Evolutionary conservation across 2,113 vertebrate species (phyloP).

Genomic region (Diphyllodes magnificus): DNA sequence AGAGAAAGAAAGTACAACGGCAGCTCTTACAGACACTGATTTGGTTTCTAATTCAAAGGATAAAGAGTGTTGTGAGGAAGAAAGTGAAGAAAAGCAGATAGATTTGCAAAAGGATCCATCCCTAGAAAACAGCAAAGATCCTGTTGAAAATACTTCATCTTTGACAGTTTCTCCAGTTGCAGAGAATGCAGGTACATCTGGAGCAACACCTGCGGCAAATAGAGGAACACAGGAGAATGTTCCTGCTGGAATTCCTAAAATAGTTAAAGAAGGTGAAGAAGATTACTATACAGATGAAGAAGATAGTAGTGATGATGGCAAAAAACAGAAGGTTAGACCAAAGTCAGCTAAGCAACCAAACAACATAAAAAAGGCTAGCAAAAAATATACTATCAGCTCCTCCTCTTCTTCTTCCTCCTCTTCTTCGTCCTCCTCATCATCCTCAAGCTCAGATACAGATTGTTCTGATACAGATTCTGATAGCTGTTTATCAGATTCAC

Average conservation of each 20-base stretch:
- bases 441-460: slow-evolving; percentile 74
- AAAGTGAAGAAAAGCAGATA: slow-evolving; percentile 28
- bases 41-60: background rate
- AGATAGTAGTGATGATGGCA: slow-evolving; percentile 76
- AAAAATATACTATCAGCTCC: slow-evolving; percentile 56
- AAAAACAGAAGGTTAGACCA: slow-evolving; percentile 39
- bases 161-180: background rate
- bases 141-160: background rate
- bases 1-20: slow-evolving; percentile 10
- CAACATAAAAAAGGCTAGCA: slow-evolving; percentile 70
- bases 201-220: slow-evolving; percentile 13
- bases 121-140: background rate
- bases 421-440: slow-evolving; percentile 49
- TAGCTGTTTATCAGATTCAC: slow-evolving; percentile 56
- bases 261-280: slow-evolving; percentile 66
- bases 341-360: slow-evolving; percentile 66
- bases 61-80: slow-evolving; percentile 11
- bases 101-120: background rate
- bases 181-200: slow-evolving; percentile 36
- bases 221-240: slow-evolving; percentile 35
- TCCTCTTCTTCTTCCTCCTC: slow-evolving; percentile 66
- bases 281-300: slow-evolving; percentile 76
- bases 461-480: slow-evolving; percentile 71
- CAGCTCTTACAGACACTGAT: background rate
- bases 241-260: slow-evolving; percentile 61